Base-by-base conservation (phyloP, 2,888 invertebrate genomes). In the Synanthedon formicaeformis region DNA sequence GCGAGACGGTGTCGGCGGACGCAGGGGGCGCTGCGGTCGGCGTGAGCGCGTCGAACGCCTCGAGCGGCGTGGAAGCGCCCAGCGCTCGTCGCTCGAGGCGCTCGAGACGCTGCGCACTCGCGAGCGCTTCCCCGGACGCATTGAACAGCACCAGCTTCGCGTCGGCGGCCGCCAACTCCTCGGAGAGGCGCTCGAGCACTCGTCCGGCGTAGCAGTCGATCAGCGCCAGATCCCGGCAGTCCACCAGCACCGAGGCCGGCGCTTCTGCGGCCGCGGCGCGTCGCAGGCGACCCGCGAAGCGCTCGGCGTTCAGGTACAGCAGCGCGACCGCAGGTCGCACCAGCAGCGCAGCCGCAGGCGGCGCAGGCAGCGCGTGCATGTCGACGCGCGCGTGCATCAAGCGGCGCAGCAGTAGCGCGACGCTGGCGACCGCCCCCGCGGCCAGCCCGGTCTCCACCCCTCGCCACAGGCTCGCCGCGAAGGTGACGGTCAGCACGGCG, bases 401-500 rank as follows among this genome's bases (percentile, higher is more conserved):
- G 16, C 89, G 78, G 59, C 91, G 90, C 54, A 96, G 78, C 53
- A 95, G 80, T 67, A 88, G 88, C 3, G 90, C 71, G 54, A 93
- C 83, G 71, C 92, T 92, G 40, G 91, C 78, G 13, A 90, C 66
- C 57, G 92, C 91, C 54, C 96, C 96, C 50, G 90, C 87, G 34
- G 94, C 81, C 58, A 97, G 90, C 51, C 96, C 96, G 66, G 92
- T 88, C 88, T 96, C 95, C 50, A 96, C 93, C 23, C 94, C 92
- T 56, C 90, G 82, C 52, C 89, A 69, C 52, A 96, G 75, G 58
- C 94, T 92, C 48, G 91, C 85, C 1, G 50, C 52, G 61, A 78
- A 92, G 51, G 96, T 96, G 12, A 90, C 78, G 53, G 89, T 62
- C 67, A 93, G 90, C 53, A 94, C 90, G 50, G 89, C 64, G 54